Evolutionary conservation across 2,888 invertebrate species (phyloP), one percentile per base, ranked within the genome.

Genomic region (Pachycephus smyrnensis): DNA sequence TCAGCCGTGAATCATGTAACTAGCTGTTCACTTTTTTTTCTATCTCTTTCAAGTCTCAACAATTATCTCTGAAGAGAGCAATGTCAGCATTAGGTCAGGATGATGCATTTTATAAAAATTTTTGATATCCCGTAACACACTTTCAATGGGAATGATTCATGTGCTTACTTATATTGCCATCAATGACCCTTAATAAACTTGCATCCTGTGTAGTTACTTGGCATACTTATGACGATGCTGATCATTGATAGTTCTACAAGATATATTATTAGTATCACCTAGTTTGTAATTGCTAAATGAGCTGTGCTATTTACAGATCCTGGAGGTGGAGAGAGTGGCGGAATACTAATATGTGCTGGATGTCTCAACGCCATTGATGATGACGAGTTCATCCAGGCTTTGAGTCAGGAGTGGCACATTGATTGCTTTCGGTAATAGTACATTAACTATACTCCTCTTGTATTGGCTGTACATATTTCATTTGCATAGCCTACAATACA

Each of bases 371-470:
- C 94, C 75, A 93, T 96, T 69, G 95, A 95, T 30, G 95, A 95
- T 84, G 95, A 95, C 86, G 96, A 97, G 89, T 96, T 95, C 89
- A 94, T 97, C 80, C 95, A 96, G 81, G 97, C 97, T 15, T 93
- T 97, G 82, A 95, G 94, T 82, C 96, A 97, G 90, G 96, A 96
- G 91, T 97, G 97, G 97, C 97, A 97, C 90, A 94, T 95, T 90
- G 97, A 97, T 90, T 97, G 97, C 90, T 97, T 97, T 91, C 94
- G 96, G 96, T 96, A 92, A 91, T 86, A 82, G 78, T 74, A 55
- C n/a, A 69, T 68, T 33, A 74, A 76, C 9, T 15, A 33, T 23
- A 75, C 71, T 23, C 55, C 9, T 55, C 23, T 55, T 55, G 23
- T 55, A 55, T 55, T 55, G 23, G 55, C 55, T 55, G 9, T 23